Evolutionary conservation across 1,140 invertebrate species (phyloP).

Genomic region (Cherax destructor): DNA sequence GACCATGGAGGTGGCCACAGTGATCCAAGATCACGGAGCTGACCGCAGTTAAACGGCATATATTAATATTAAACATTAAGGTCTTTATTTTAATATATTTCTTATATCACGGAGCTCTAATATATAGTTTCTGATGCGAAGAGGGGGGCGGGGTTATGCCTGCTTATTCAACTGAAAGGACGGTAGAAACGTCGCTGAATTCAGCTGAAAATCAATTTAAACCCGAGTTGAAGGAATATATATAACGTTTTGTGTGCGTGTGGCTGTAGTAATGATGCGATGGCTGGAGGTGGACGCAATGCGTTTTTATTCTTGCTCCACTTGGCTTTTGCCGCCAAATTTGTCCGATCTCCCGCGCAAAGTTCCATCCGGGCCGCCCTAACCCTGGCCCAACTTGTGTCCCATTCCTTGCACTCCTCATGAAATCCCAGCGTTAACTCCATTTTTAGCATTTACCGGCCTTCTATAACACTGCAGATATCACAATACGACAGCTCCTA

Average conservation of each 20-base stretch:
- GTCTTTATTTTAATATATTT: too few relatives aligned
- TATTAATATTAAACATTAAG: too few relatives aligned
- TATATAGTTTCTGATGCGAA: too few relatives aligned
- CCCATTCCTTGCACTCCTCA: not conserved
- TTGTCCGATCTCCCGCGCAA: conserved; percentile 62
- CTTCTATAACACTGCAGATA: not conserved
- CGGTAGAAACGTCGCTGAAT: not conserved
- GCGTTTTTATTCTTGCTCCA: conserved; percentile 52
- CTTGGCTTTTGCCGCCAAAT: conserved; percentile 63
- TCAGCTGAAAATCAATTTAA: not conserved
- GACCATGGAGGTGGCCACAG: too few relatives aligned
- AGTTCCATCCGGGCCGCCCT: conserved; percentile 49
- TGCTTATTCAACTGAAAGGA: too few relatives aligned
- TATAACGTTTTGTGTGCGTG: not conserved
- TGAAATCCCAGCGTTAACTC: too few relatives aligned
- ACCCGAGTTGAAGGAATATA: not conserved
- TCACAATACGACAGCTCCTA: not conserved
- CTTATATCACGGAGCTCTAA: too few relatives aligned
- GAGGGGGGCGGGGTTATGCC: too few relatives aligned
- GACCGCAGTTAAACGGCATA: too few relatives aligned
- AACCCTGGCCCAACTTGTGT: not conserved
- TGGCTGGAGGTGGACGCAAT: conserved; percentile 20
- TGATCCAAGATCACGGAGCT: too few relatives aligned
- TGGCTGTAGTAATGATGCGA: not conserved
- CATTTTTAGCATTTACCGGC: not conserved